Percentiles rank a stretch among this genome's conserved stretches.
Conservation (phyloP, 2,888 invertebrate species). For the Parochlus steinenii region DNA sequence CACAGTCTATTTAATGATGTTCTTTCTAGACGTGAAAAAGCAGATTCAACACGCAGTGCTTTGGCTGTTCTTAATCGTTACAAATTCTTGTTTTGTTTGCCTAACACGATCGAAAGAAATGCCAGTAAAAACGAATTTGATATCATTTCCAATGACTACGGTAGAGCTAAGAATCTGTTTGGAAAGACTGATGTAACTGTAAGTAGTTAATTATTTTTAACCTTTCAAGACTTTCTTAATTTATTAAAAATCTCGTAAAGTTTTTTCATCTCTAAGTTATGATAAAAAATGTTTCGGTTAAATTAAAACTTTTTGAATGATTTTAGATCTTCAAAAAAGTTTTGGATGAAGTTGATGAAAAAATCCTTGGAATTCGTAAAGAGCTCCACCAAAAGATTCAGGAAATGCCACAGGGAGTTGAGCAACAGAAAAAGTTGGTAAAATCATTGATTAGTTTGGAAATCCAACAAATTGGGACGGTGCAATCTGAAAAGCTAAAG, state of each 20-base stretch:
- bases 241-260: background rate
- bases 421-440: slow-evolving; percentile 89
- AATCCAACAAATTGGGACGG: slow-evolving; percentile 28
- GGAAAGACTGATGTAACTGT: slow-evolving; percentile 80
- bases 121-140: slow-evolving; percentile 92
- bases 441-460: slow-evolving; percentile 60
- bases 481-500: slow-evolving; percentile 24
- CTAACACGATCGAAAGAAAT: slow-evolving; percentile 84
- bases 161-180: slow-evolving; percentile 87
- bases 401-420: slow-evolving; percentile 80
- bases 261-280: background rate
- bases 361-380: slow-evolving; percentile 64
- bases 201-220: slow-evolving; percentile 17
- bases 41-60: slow-evolving; percentile 91
- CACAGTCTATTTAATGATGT: slow-evolving; percentile 88
- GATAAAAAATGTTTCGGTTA: background rate
- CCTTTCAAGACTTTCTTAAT: background rate
- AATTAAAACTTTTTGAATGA: too few species aligned
- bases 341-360: slow-evolving; percentile 77
- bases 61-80: slow-evolving; percentile 83
- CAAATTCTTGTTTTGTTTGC: slow-evolving; percentile 89
- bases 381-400: slow-evolving; percentile 69
- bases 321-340: slow-evolving; percentile 68
- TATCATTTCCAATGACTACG: slow-evolving; percentile 93
- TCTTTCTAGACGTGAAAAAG: slow-evolving; percentile 77